Conservation (phyloP, 2,888 invertebrate species). For the Lasioglossum malachurum region DNA sequence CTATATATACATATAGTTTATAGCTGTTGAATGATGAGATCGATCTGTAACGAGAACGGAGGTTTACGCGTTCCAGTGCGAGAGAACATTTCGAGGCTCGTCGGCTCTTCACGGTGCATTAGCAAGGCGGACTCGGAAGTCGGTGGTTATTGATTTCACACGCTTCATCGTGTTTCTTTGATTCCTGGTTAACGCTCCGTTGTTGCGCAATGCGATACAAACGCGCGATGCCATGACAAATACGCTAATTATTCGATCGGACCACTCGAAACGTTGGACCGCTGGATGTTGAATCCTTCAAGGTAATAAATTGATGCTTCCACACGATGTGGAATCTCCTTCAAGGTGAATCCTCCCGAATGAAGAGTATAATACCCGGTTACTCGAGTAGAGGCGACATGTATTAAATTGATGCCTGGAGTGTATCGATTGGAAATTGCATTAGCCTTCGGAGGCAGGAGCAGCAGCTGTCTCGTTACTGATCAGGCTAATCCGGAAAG, state of each 20-base stretch:
- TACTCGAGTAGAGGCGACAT: not conserved
- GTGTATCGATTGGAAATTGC: constrained; percentile 41
- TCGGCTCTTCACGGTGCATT: not conserved
- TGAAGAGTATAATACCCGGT: not conserved
- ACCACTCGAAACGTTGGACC: not conserved
- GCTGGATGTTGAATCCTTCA: not conserved
- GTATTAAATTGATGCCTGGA: not conserved
- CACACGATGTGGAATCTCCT: not conserved
- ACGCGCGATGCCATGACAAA: too few relatives aligned
- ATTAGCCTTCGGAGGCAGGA: not conserved
- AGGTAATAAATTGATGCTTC: not conserved
- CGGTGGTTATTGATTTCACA: constrained; percentile 20
- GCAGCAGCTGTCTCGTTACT: constrained; percentile 1
- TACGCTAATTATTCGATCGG: not conserved
- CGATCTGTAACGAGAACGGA: not conserved
- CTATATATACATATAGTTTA: not conserved
- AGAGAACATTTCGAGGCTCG: not conserved
- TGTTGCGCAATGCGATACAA: not conserved
- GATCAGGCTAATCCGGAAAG: not conserved
- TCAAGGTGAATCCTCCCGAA: not conserved
- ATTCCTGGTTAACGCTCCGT: not conserved
- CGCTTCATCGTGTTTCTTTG: not conserved
- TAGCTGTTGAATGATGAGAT: not conserved
- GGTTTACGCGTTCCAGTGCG: not conserved
- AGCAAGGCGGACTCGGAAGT: not conserved